Conservation (phyloP, 2,888 invertebrate genomes). For the Pachymerium ferrugineum region DNA sequence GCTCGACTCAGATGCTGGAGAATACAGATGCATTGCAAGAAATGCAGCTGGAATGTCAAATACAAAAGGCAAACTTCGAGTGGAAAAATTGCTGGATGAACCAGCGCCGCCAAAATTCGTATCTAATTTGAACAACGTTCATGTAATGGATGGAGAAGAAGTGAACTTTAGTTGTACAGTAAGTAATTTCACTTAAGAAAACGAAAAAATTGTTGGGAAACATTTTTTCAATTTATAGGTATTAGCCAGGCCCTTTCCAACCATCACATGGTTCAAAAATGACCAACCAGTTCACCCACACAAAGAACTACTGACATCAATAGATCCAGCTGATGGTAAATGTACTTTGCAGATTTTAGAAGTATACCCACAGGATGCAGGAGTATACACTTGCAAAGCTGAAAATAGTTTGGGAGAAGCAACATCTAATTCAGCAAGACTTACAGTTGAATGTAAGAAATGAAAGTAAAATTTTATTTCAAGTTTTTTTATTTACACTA, state of each 20-base stretch:
- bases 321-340: slow-evolving; percentile 62
- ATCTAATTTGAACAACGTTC: slow-evolving; percentile 63
- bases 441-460: slow-evolving; percentile 71
- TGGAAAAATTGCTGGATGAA: slow-evolving; percentile 55
- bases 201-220: neutral
- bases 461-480: neutral
- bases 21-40: slow-evolving; percentile 80
- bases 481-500: neutral
- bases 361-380: slow-evolving; percentile 86
- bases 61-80: slow-evolving; percentile 61
- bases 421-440: slow-evolving; percentile 62
- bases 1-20: slow-evolving; percentile 63
- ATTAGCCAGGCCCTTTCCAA: slow-evolving; percentile 51
- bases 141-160: slow-evolving; percentile 85
- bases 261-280: slow-evolving; percentile 73
- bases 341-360: slow-evolving; percentile 76
- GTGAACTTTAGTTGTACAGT: slow-evolving; percentile 64
- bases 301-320: slow-evolving; percentile 41
- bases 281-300: slow-evolving; percentile 45
- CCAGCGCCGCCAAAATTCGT: slow-evolving; percentile 70
- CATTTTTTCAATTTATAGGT: slow-evolving; percentile 27
- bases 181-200: too few relatives aligned
- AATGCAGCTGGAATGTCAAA: slow-evolving; percentile 84
- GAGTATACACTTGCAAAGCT: slow-evolving; percentile 76
- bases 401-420: slow-evolving; percentile 76